Evolutionary conservation across 1,140 invertebrate genomes (phyloP).

Genomic region (Drosophila ananassae): DNA sequence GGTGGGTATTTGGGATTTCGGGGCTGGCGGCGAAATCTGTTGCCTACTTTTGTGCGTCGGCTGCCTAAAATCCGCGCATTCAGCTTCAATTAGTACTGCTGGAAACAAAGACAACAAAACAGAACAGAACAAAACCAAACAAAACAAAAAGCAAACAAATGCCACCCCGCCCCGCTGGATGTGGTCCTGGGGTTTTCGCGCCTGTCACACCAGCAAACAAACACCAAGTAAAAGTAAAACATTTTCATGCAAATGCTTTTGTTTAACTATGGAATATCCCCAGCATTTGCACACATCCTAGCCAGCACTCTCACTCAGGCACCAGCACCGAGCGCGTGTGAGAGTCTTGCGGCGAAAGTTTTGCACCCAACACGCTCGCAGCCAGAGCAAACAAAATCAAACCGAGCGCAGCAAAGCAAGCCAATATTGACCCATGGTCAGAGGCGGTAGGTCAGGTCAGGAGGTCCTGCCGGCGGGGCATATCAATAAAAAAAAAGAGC

Average conservation of each 20-base stretch:
- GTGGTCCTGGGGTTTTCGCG: not conserved
- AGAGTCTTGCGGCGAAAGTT: slow-evolving; percentile 67
- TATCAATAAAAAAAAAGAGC: slow-evolving; percentile 16
- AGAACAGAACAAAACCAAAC: slow-evolving; percentile 16
- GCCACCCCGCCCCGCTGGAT: slow-evolving; percentile 3
- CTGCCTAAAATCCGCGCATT: slow-evolving; percentile 6
- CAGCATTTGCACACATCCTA: slow-evolving; percentile 52
- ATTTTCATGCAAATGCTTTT: slow-evolving; percentile 79
- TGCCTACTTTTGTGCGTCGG: slow-evolving; percentile 39
- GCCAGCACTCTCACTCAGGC: not conserved
- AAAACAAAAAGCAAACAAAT: slow-evolving; percentile 51
- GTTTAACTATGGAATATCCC: slow-evolving; percentile 78
- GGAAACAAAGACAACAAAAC: slow-evolving; percentile 17
- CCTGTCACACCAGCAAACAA: slow-evolving; percentile 29
- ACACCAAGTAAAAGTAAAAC: slow-evolving; percentile 76
- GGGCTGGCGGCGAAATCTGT: slow-evolving; percentile 21
- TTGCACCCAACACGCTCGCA: slow-evolving; percentile 51
- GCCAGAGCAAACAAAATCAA: slow-evolving; percentile 73
- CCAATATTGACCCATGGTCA: slow-evolving; percentile 72
- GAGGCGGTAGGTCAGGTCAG: slow-evolving; percentile 9
- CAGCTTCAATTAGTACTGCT: slow-evolving; percentile 62
- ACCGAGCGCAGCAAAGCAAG: slow-evolving; percentile 74
- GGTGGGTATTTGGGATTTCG: not conserved
- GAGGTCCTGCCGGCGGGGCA: slow-evolving; percentile 1
- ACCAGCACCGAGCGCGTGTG: slow-evolving; percentile 14